Conservation (phyloP, 1,140 invertebrate genomes). For the Diabrotica undecimpunctata region DNA sequence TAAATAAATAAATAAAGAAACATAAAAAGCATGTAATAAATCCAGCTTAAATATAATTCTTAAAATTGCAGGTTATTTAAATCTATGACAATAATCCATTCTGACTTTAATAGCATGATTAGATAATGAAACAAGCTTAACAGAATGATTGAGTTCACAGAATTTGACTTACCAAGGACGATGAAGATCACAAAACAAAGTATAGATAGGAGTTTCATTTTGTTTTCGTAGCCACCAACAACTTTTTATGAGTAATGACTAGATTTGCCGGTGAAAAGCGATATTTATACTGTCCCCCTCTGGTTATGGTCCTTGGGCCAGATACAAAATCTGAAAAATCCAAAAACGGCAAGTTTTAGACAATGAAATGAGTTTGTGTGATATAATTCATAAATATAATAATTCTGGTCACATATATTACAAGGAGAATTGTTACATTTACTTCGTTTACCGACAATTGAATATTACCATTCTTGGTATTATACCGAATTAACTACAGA, state of each 20-base stretch:
- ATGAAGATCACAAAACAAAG: slow-evolving; percentile 15
- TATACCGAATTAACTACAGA: too few relatives aligned
- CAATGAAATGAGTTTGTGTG: too few relatives aligned
- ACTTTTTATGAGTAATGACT: neutral
- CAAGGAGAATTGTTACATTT: too few relatives aligned
- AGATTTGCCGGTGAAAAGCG: neutral
- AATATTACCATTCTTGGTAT: too few relatives aligned
- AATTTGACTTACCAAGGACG: slow-evolving; percentile 23
- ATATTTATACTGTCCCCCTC: slow-evolving; percentile 4
- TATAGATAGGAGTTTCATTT: slow-evolving; percentile 7
- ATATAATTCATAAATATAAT: too few relatives aligned
- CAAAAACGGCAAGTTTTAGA: too few relatives aligned
- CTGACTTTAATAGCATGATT: slow-evolving; percentile 9
- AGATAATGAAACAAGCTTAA: neutral
- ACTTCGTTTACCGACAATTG: too few relatives aligned
- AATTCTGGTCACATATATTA: too few relatives aligned
- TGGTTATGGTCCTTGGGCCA: slow-evolving; percentile 7
- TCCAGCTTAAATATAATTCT: neutral
- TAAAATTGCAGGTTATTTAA: neutral
- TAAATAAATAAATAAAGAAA: too few relatives aligned
- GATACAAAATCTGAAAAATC: neutral
- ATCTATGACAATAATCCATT: slow-evolving; percentile 5
- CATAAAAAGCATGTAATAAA: neutral
- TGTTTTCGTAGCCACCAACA: neutral
- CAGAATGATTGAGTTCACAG: slow-evolving; percentile 5